Percentiles rank a stretch among this genome's conserved stretches.
Evolutionary conservation across 2,888 invertebrate species (phyloP).

Genomic region (Alloscopus bannaensis): DNA sequence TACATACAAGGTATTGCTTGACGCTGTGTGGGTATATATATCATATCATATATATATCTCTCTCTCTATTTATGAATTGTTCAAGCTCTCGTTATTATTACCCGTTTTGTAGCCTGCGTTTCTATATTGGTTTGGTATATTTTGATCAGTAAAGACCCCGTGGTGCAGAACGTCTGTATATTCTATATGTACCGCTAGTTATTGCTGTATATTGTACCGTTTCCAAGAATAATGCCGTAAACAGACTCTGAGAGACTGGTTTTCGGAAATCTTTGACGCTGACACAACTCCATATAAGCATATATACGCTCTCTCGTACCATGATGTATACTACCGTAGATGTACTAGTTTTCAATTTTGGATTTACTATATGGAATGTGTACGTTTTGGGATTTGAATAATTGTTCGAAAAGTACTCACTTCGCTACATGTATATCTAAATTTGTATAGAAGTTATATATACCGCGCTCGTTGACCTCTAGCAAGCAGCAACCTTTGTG

Average conservation of each 20-base stretch:
- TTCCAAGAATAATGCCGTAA: constrained; percentile 18
- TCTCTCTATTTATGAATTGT: constrained; percentile 32
- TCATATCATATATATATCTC: constrained; percentile 22
- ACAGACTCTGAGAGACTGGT: constrained; percentile 3
- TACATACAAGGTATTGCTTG: constrained; percentile 52
- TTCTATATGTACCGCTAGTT: constrained; percentile 19
- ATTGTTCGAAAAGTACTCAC: too few species aligned
- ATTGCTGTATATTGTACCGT: constrained; percentile 19
- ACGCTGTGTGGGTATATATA: constrained; percentile 49
- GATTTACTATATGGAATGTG: too few species aligned
- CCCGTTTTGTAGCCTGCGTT: constrained; percentile 44
- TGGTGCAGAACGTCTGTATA: constrained; percentile 45
- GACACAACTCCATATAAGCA: constrained; percentile 14
- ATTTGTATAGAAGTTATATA: too few species aligned
- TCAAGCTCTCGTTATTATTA: constrained; percentile 37
- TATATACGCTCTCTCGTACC: neutral
- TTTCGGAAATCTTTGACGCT: constrained; percentile 33
- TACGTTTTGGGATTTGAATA: neutral
- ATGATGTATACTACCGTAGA: neutral
- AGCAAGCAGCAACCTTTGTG: neutral
- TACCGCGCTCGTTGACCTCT: too few species aligned
- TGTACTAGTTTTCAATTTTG: constrained; percentile 15
- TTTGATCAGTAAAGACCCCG: constrained; percentile 44
- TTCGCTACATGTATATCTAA: too few species aligned
- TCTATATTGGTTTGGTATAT: constrained; percentile 33